phyloP scores from a whole-genome alignment of 2,113 vertebrate species.

The Epinephelus cyanopodus region DNA sequence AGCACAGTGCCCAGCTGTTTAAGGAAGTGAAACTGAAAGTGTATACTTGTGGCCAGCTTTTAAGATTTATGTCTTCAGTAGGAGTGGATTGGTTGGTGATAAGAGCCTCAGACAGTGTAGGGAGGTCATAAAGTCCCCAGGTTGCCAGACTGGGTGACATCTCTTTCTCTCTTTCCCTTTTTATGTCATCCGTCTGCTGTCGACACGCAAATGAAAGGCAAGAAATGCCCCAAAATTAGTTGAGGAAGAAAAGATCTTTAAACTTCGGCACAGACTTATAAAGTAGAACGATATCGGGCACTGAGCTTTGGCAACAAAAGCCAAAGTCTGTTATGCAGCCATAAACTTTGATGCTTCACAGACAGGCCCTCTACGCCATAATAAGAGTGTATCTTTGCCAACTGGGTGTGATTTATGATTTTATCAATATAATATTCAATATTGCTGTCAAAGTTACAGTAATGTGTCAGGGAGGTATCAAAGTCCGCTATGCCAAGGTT shows the following conservation, averaged over 20 bases:
- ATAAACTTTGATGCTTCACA: neutral
- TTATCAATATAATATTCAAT: neutral
- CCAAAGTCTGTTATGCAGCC: neutral
- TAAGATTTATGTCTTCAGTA: too few species aligned
- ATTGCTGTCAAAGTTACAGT: neutral
- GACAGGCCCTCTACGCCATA: neutral
- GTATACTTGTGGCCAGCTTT: neutral
- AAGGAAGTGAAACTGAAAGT: neutral
- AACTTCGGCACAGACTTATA: neutral
- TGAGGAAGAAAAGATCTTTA: too few species aligned
- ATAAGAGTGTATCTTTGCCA: neutral
- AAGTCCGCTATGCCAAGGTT: slow-evolving; percentile 6
- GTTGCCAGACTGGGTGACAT: too few species aligned
- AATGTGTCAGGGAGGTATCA: neutral
- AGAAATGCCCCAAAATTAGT: neutral
- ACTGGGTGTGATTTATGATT: neutral
- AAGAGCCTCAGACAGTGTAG: too few species aligned
- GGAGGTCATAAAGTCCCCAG: too few species aligned
- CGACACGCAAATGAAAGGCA: neutral
- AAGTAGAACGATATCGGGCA: neutral
- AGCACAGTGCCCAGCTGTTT: neutral
- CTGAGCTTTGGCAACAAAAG: neutral
- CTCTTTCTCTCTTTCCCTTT: too few species aligned
- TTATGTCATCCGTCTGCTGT: too few species aligned
- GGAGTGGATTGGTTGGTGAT: too few species aligned